Conservation (phyloP, 2,888 invertebrate species). For the Podotricha telesiphe region DNA sequence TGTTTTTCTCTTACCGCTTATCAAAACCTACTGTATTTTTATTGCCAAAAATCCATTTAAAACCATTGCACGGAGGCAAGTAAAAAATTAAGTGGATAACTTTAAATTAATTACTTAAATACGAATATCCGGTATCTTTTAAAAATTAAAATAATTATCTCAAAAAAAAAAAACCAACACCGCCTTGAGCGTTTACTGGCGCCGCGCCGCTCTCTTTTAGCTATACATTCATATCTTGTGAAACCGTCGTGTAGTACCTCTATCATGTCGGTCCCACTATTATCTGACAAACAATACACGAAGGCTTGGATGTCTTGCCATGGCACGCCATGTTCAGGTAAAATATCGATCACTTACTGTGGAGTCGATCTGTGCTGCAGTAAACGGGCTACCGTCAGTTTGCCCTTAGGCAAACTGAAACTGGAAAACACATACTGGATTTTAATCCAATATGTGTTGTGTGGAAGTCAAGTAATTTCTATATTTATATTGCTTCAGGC, state of each 20-base stretch:
- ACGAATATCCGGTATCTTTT: constrained; percentile 16
- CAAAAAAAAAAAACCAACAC: constrained; percentile 9
- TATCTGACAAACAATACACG: constrained; percentile 34
- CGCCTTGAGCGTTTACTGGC: constrained; percentile 23
- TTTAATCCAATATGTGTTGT: too few species aligned
- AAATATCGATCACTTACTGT: constrained; percentile 35
- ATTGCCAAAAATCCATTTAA: not conserved
- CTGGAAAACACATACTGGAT: too few species aligned
- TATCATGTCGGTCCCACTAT: constrained; percentile 23
- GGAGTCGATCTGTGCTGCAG: too few species aligned
- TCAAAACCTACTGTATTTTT: not conserved
- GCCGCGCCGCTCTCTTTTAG: constrained; percentile 26
- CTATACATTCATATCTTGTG: constrained; percentile 2
- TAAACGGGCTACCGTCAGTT: constrained; percentile 4
- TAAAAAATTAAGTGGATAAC: constrained; percentile 4
- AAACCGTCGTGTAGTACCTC: constrained; percentile 5
- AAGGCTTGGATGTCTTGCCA: not conserved
- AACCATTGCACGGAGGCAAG: constrained; percentile 2
- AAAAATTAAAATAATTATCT: constrained; percentile 19
- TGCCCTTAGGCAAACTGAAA: not conserved
- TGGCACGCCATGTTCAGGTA: not conserved
- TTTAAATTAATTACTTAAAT: constrained; percentile 12
- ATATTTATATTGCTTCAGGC: too few species aligned
- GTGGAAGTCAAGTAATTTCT: too few species aligned
- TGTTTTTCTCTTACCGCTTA: too few species aligned